Percentiles rank a stretch among this genome's conserved stretches.
Conservation (phyloP, 2,888 invertebrate species). For the Conchocele bisecta region DNA sequence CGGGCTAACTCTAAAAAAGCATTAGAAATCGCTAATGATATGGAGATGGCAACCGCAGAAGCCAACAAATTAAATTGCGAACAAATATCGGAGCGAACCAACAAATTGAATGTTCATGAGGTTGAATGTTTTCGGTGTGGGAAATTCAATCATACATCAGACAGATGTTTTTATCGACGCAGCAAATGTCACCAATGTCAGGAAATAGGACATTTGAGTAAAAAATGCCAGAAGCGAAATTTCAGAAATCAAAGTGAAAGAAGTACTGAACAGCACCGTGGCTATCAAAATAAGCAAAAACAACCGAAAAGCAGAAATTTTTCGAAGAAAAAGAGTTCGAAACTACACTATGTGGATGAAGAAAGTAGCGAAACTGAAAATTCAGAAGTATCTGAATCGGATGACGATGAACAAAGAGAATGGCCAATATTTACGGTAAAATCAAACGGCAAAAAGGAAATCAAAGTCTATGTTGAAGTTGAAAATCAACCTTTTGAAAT, state of each 20-base stretch:
- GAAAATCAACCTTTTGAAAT: conserved; percentile 7
- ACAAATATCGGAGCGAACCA: too few relatives aligned
- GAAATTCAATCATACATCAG: background rate
- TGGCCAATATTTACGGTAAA: conserved; percentile 1
- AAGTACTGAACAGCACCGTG: too few relatives aligned
- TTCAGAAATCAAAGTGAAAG: too few relatives aligned
- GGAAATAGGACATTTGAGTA: background rate
- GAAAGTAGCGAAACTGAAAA: too few relatives aligned
- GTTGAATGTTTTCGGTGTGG: conserved; percentile 12
- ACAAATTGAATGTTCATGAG: too few relatives aligned
- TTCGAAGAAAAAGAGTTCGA: conserved; percentile 1
- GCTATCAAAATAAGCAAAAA: too few relatives aligned
- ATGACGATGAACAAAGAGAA: background rate
- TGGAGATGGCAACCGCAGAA: conserved; percentile 21
- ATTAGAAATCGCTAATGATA: conserved; percentile 12
- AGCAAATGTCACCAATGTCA: background rate
- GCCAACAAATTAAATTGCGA: background rate
- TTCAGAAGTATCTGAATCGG: too few relatives aligned
- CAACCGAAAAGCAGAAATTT: too few relatives aligned
- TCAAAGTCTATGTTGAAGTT: background rate
- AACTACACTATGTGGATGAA: background rate
- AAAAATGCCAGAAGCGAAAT: background rate
- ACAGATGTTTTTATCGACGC: background rate
- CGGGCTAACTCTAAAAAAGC: conserved; percentile 24
- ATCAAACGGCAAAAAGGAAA: background rate